These are phyloP conservation scores for Nemotelus pantherinus DNA, from an alignment of 2,888 invertebrate species.

Conservation along the genomic window DNA sequence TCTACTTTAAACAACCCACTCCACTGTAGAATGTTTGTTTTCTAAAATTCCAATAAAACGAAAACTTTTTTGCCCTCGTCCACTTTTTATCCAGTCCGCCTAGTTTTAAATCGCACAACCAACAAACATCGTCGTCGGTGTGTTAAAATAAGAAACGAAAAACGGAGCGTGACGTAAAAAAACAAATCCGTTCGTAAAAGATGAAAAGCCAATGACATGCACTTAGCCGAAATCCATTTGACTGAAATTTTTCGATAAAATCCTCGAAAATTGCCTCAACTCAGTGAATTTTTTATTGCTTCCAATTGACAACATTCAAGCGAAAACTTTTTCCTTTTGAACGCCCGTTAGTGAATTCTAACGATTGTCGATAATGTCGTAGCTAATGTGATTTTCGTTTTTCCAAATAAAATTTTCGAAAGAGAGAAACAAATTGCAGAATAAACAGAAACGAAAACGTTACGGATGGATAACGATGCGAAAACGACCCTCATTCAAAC, in stretches of 20 bases:
- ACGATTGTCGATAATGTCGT: constrained; percentile 44
- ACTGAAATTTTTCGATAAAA: constrained; percentile 55
- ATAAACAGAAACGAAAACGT: constrained; percentile 34
- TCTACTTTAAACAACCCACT: constrained; percentile 30
- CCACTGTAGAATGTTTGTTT: constrained; percentile 19
- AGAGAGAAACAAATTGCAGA: constrained; percentile 5
- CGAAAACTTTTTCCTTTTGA: constrained; percentile 49
- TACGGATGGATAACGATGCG: constrained; percentile 31
- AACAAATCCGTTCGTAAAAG: constrained; percentile 34
- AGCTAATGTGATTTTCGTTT: constrained; percentile 45
- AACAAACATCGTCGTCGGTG: background rate
- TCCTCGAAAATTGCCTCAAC: constrained; percentile 52
- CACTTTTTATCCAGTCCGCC: background rate
- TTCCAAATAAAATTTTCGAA: constrained; percentile 42
- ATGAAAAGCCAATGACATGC: constrained; percentile 52
- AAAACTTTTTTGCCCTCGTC: constrained; percentile 13
- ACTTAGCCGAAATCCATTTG: constrained; percentile 53
- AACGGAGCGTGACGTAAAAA: constrained; percentile 3
- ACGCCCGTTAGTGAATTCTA: constrained; percentile 48
- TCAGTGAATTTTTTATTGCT: constrained; percentile 49
- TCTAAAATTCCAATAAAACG: constrained; percentile 14
- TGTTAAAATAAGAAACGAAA: constrained; percentile 13
- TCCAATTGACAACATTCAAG: constrained; percentile 49
- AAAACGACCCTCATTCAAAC: constrained; percentile 7
- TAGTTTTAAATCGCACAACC: background rate